Base-by-base conservation (phyloP, 2,888 invertebrate species). In the Mystacides longicornis region DNA sequence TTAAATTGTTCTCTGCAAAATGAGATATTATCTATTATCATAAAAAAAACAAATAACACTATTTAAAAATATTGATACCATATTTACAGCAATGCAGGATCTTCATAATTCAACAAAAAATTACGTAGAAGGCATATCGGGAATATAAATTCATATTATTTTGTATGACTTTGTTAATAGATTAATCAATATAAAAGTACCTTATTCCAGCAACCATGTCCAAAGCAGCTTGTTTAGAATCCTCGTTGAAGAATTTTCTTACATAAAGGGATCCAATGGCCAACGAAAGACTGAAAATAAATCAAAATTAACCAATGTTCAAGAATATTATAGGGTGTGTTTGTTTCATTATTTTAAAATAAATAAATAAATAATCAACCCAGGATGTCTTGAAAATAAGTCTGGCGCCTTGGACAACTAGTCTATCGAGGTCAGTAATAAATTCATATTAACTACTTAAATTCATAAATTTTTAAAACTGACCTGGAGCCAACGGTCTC, bases 141-240 rank as follows among this genome's bases (percentile, higher is more conserved):
- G n/a, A n/a, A n/a, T n/a, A n/a, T n/a, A n/a, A n/a, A n/a, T n/a
- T n/a, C n/a, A n/a, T n/a, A n/a, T n/a, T n/a, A n/a, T n/a, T n/a
- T n/a, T n/a, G n/a, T n/a, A n/a, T n/a, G n/a, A n/a, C n/a, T n/a
- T n/a, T n/a, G n/a, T 31, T 9, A 31, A 31, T 31, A 31, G 14
- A 31, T 31, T 16, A 43, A 14, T 43, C 7, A 43, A 14, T 18
- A 11, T n/a, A 43, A 14, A 43, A 43, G 56, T 67, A 75, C 77
- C 89, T 82, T 63, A 97, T 93, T 64, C 91, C 87, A 53, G 81
- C 77, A 0, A 94, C 93, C 90, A 95, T 93, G 69, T 91, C 89
- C 59, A 89, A 70, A 1, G 93, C 93, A 63, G 85, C 87, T 49
- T 83, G 80, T 68, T 92, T 89, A 0, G 93, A 88, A 52, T 87